Percentiles rank a stretch among this genome's conserved stretches.
These are phyloP conservation scores for Platycheirus rosarum DNA, from an alignment of 2,888 invertebrate genomes.

Conservation along the genomic window DNA sequence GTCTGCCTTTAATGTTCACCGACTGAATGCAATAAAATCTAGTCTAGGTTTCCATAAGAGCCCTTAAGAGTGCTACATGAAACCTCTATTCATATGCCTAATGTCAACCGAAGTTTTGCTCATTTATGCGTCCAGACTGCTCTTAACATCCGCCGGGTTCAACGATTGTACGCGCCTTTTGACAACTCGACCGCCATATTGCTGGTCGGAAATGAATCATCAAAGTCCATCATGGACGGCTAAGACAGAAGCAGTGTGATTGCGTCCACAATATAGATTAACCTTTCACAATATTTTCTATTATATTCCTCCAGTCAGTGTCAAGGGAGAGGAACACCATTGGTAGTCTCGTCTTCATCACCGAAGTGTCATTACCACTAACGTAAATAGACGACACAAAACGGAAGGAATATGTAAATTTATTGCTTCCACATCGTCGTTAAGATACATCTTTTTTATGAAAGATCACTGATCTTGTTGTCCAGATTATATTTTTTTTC, in stretches of 20 bases:
- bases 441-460: slow-evolving; percentile 44
- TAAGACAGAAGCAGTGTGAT: slow-evolving; percentile 21
- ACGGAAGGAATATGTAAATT: slow-evolving; percentile 61
- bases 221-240: slow-evolving; percentile 27
- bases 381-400: slow-evolving; percentile 16
- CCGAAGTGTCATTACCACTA: slow-evolving; percentile 42
- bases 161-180: slow-evolving; percentile 2
- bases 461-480: slow-evolving; percentile 69
- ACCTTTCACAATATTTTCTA: slow-evolving; percentile 53
- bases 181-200: neutral
- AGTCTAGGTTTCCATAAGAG: too few species aligned
- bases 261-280: slow-evolving; percentile 63
- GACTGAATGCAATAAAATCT: too few species aligned
- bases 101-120: neutral
- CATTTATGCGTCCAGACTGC: slow-evolving; percentile 44
- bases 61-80: too few species aligned
- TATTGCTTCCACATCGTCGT: slow-evolving; percentile 52
- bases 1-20: too few species aligned
- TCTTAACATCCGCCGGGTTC: slow-evolving; percentile 48
- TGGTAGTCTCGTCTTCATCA: slow-evolving; percentile 22
- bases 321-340: slow-evolving; percentile 50
- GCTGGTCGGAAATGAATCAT: slow-evolving; percentile 49
- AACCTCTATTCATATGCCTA: too few species aligned
- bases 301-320: slow-evolving; percentile 48
- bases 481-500: slow-evolving; percentile 49